Percentiles rank a stretch among this genome's conserved stretches.
Conservation (phyloP, 2,888 invertebrate species). For the Lasiommata megera region DNA sequence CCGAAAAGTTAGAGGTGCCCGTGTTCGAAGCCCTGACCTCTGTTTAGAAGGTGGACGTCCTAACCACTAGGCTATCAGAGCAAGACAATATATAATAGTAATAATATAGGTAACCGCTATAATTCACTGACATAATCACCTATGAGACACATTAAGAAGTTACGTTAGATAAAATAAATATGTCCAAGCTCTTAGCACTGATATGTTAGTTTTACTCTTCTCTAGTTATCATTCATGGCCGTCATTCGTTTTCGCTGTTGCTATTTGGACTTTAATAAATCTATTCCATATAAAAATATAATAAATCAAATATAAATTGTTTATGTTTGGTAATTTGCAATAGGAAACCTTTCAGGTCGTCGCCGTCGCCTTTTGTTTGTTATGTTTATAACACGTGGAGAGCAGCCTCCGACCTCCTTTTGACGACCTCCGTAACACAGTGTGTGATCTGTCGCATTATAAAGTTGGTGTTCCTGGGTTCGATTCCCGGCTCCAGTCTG, state of each 20-base stretch:
- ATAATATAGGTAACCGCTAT: not conserved
- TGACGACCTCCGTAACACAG: no score
- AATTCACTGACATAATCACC: not conserved
- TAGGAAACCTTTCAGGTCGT: not conserved
- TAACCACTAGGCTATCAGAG: no score
- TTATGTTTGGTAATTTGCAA: not conserved
- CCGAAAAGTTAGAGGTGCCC: no score
- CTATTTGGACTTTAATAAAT: slow-evolving; percentile 9
- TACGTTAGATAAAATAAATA: slow-evolving; percentile 10
- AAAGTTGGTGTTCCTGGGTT: no score
- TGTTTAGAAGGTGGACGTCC: no score
- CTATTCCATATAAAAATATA: not conserved
- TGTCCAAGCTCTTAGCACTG: slow-evolving; percentile 37
- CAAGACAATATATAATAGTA: not conserved
- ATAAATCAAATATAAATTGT: not conserved
- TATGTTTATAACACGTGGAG: not conserved
- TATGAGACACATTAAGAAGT: slow-evolving; percentile 3
- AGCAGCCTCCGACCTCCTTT: no score
- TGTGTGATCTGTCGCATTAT: no score
- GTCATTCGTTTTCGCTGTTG: slow-evolving; percentile 47
- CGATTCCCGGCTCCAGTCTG: no score
- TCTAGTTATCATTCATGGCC: no score
- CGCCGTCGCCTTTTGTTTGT: not conserved
- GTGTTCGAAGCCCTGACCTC: no score
- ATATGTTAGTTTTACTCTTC: slow-evolving; percentile 43